Percentiles rank a stretch among this genome's conserved stretches.
Conservation (phyloP, 2,113 vertebrate genomes). For the Psilopogon haemacephalus region DNA sequence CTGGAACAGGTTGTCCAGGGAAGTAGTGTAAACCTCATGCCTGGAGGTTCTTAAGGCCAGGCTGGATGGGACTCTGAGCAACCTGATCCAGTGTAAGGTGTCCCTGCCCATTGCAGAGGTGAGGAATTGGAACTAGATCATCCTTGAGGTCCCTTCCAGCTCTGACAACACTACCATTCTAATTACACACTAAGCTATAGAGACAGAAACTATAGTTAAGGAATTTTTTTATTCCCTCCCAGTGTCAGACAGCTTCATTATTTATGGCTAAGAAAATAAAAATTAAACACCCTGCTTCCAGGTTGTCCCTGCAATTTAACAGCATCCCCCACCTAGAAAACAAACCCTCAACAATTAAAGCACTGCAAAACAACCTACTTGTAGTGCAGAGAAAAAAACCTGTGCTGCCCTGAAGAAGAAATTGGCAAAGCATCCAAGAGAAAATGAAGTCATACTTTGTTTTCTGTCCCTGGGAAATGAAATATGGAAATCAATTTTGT, state of each 20-base stretch:
- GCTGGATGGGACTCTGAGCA: too few relatives aligned
- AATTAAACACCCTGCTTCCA: background rate
- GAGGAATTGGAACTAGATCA: too few relatives aligned
- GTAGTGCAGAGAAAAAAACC: background rate
- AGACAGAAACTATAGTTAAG: background rate
- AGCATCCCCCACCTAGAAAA: fast-evolving
- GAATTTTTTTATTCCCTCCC: background rate
- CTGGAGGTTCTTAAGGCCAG: too few relatives aligned
- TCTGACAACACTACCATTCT: too few relatives aligned
- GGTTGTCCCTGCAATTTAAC: background rate
- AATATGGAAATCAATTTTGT: background rate
- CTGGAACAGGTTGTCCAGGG: too few relatives aligned
- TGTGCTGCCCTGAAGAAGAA: background rate
- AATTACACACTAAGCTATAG: background rate
- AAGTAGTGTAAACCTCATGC: too few relatives aligned
- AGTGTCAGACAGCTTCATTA: background rate
- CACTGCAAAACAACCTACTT: background rate
- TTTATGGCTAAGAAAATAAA: background rate
- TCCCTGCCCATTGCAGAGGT: too few relatives aligned
- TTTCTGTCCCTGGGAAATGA: background rate
- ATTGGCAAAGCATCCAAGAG: background rate
- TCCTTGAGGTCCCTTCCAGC: too few relatives aligned
- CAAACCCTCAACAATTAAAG: background rate
- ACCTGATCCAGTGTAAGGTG: too few relatives aligned
- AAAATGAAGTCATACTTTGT: background rate